Conservation (phyloP, 2,888 invertebrate genomes). For the Antheraea assamensis region DNA sequence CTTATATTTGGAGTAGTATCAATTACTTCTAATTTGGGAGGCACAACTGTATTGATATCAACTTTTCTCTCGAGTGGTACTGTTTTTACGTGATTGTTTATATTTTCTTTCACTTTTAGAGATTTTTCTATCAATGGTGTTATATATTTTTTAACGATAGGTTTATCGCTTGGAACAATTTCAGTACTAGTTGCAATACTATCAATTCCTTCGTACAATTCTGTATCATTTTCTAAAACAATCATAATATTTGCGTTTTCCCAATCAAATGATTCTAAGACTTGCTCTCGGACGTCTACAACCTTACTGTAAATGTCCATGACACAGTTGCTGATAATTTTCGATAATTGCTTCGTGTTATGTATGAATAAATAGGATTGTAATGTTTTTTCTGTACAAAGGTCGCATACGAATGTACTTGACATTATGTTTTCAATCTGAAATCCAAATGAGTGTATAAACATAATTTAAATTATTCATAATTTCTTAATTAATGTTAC, state of each 20-base stretch:
- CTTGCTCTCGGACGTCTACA: conserved; percentile 41
- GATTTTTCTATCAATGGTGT: background rate
- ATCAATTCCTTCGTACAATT: conserved; percentile 39
- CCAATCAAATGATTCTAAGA: conserved; percentile 32
- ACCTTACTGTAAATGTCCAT: conserved; percentile 52
- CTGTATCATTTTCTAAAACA: conserved; percentile 49
- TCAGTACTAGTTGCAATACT: conserved; percentile 37
- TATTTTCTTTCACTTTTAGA: background rate
- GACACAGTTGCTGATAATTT: conserved; percentile 46
- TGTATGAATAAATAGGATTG: conserved; percentile 54
- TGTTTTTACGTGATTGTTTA: background rate
- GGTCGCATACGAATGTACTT: conserved; percentile 44
- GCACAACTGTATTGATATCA: background rate
- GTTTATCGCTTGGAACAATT: conserved; percentile 36
- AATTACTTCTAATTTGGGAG: background rate
- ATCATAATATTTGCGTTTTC: conserved; percentile 52
- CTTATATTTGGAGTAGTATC: conserved; percentile 16
- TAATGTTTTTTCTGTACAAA: conserved; percentile 51
- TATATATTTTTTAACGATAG: conserved; percentile 14
- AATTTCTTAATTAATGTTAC: background rate
- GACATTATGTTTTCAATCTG: conserved; percentile 49
- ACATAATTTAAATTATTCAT: background rate
- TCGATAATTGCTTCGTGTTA: conserved; percentile 48
- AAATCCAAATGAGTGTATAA: background rate
- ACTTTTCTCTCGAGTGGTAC: background rate